Evolutionary conservation across 2,888 invertebrate species (phyloP).

Genomic region (Chloroclystis v-ata): DNA sequence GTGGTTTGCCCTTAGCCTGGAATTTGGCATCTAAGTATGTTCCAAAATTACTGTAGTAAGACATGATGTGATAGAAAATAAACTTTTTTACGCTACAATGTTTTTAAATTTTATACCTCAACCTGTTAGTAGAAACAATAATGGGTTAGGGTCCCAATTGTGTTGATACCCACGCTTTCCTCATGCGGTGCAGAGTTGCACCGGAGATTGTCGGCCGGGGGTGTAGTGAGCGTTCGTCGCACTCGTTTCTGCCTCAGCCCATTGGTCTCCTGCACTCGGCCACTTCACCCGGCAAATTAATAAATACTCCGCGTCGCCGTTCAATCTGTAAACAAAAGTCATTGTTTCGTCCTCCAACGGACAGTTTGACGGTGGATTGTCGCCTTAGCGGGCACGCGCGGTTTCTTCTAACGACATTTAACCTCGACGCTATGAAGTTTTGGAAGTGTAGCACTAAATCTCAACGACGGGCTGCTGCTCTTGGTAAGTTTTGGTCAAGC

Average conservation of each 20-base stretch:
- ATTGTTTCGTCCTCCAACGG: constrained; percentile 69
- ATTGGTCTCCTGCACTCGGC: constrained; percentile 52
- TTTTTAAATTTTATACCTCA: constrained; percentile 27
- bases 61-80: constrained; percentile 75
- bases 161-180: constrained; percentile 66
- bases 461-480: constrained; percentile 46
- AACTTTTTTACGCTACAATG: constrained; percentile 72
- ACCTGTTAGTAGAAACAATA: constrained; percentile 22
- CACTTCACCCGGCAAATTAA: constrained; percentile 62
- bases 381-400: constrained; percentile 58
- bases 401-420: constrained; percentile 44
- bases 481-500: constrained; percentile 42
- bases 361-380: constrained; percentile 65
- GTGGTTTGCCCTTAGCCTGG: constrained; percentile 60
- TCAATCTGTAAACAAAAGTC: constrained; percentile 74
- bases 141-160: constrained; percentile 32
- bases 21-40: constrained; percentile 64
- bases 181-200: constrained; percentile 42
- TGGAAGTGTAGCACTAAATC: constrained; percentile 66
- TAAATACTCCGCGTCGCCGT: constrained; percentile 61
- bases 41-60: constrained; percentile 70
- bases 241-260: constrained; percentile 55
- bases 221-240: constrained; percentile 52
- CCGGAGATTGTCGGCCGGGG: constrained; percentile 51
- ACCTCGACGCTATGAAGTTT: constrained; percentile 61